Evolutionary conservation across 1,140 invertebrate species (phyloP).

Genomic region (Lepidotrigona ventralis): DNA sequence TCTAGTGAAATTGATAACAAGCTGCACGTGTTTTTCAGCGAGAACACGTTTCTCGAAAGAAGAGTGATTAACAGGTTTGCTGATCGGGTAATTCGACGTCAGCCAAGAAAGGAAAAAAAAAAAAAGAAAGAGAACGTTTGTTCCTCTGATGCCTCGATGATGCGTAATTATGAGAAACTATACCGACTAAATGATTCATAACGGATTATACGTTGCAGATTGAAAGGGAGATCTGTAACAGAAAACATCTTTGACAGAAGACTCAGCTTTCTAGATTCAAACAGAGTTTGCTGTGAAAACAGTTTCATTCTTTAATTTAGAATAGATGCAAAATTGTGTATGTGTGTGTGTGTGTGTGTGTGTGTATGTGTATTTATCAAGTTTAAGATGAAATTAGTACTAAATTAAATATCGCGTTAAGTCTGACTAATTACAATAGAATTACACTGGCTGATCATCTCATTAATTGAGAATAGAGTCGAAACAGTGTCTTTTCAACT

Average conservation of each 20-base stretch:
- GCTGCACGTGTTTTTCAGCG: not conserved
- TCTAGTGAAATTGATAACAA: constrained; percentile 18
- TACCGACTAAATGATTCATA: constrained; percentile 24
- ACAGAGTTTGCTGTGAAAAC: not conserved
- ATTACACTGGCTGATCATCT: not conserved
- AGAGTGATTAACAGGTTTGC: not conserved
- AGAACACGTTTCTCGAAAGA: not conserved
- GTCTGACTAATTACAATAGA: not conserved
- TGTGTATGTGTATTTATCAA: no score
- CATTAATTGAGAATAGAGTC: not conserved
- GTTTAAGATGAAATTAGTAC: not conserved
- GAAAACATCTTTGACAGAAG: not conserved
- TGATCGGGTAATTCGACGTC: not conserved
- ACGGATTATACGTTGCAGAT: constrained; percentile 18
- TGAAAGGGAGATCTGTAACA: not conserved
- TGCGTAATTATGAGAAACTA: constrained; percentile 27
- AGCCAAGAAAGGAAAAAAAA: not conserved
- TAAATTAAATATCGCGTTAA: not conserved
- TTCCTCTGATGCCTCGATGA: not conserved
- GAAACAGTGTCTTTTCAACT: not conserved
- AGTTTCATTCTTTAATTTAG: not conserved
- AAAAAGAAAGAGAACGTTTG: no score
- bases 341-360: no score
- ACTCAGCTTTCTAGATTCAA: constrained; percentile 2
- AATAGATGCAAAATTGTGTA: not conserved